Percentiles rank a stretch among this genome's conserved stretches.
phyloP scores from a whole-genome alignment of 2,888 invertebrate species.

The Tiliacea aurago region DNA sequence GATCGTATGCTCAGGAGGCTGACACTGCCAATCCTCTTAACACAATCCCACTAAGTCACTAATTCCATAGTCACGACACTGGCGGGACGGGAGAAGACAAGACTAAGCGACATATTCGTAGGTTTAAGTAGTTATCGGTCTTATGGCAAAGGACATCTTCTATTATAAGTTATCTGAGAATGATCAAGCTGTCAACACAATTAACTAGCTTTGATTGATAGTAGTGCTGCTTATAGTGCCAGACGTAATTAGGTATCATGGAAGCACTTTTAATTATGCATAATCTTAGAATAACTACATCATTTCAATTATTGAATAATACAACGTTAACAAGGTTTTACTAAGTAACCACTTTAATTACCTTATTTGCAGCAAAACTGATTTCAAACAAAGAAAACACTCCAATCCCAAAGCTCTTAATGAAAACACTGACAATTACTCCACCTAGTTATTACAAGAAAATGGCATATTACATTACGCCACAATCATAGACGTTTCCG shows the following conservation, averaged over 20 bases:
- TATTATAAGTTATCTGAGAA: neutral
- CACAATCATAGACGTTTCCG: slow-evolving; percentile 72
- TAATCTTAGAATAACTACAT: too few relatives aligned
- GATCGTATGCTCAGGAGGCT: neutral
- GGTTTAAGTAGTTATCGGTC: neutral
- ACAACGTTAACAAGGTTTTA: neutral
- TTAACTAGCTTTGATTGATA: neutral
- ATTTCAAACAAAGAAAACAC: slow-evolving; percentile 2
- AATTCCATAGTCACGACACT: slow-evolving; percentile 5
- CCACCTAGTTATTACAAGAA: slow-evolving; percentile 56
- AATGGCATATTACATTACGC: slow-evolving; percentile 57
- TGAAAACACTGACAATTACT: slow-evolving; percentile 40
- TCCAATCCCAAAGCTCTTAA: slow-evolving; percentile 14
- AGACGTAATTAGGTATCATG: neutral
- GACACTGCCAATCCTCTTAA: slow-evolving; percentile 20
- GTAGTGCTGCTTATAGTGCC: too few relatives aligned
- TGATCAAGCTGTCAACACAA: neutral
- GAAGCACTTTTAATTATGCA: neutral
- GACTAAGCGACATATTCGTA: slow-evolving; percentile 3
- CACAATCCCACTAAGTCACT: slow-evolving; percentile 25
- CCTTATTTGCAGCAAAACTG: neutral
- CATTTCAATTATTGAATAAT: too few relatives aligned
- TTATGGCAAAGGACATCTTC: neutral
- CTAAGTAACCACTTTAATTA: neutral
- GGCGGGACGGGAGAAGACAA: neutral